Evolutionary conservation across 2,797 vertebrate species (phyloP).

Genomic region (Aeoliscus strigatus): DNA sequence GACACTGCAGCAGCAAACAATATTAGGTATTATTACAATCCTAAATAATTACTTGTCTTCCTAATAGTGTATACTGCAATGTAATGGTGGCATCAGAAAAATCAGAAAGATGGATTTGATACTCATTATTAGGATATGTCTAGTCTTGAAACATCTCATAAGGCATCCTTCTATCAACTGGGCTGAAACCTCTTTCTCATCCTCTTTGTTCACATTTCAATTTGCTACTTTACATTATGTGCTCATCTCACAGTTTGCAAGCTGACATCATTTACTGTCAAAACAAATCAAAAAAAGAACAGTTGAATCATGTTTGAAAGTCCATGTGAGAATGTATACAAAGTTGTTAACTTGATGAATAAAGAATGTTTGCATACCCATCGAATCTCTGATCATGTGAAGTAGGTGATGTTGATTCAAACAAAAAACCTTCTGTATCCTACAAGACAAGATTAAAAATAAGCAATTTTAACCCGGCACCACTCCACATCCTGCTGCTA

Average conservation of each 20-base stretch:
- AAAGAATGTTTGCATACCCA: constrained; percentile 52
- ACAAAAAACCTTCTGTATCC: constrained; percentile 53
- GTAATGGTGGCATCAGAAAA: no score
- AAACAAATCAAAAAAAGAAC: no score
- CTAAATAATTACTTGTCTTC: no score
- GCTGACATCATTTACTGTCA: no score
- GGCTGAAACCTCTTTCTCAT: constrained; percentile 18
- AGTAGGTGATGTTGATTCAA: constrained; percentile 38
- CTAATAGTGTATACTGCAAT: no score
- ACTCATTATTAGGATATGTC: no score
- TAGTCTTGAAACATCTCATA: constrained; percentile 36
- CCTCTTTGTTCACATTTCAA: constrained; percentile 17
- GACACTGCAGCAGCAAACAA: neutral
- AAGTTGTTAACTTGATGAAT: no score
- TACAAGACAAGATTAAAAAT: constrained; percentile 51
- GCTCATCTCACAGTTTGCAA: constrained; percentile 19
- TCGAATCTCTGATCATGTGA: constrained; percentile 59
- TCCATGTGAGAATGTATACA: no score
- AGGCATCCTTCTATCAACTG: constrained; percentile 19
- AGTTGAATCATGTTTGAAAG: neutral
- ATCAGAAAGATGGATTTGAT: no score
- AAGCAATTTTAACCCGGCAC: constrained; percentile 6
- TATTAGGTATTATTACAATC: neutral
- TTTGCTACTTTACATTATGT: constrained; percentile 23
- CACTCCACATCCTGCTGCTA: no score